Conservation (phyloP, 2,888 invertebrate species). For the Pristionchus exspectatus region DNA sequence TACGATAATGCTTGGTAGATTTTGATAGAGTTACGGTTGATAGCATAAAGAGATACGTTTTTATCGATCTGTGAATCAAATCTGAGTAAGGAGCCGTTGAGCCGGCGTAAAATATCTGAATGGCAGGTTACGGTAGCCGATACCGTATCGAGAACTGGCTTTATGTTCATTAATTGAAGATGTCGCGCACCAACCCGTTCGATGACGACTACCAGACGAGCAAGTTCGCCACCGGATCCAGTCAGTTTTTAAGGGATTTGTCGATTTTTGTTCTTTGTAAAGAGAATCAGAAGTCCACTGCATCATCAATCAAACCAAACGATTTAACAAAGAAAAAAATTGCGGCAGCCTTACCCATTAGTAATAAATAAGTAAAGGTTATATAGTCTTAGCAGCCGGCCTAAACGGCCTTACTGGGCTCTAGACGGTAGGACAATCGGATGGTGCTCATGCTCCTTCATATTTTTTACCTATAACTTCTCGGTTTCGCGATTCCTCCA, state of each 20-base stretch:
- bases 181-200: constrained; percentile 53
- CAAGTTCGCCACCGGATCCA: constrained; percentile 25
- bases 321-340: too few relatives aligned
- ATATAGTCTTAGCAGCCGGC: too few relatives aligned
- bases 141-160: neutral
- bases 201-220: constrained; percentile 50
- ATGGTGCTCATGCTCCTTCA: too few relatives aligned
- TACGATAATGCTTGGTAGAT: constrained; percentile 46
- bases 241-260: neutral
- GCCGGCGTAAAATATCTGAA: constrained; percentile 21
- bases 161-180: neutral
- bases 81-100: neutral
- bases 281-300: too few relatives aligned
- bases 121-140: neutral
- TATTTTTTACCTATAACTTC: too few relatives aligned
- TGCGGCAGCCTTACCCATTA: too few relatives aligned
- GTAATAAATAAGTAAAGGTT: too few relatives aligned
- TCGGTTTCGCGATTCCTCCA: too few relatives aligned
- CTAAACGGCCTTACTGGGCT: too few relatives aligned
- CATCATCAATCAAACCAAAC: too few relatives aligned
- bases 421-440: too few relatives aligned
- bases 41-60: constrained; percentile 15
- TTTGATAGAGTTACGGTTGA: constrained; percentile 23
- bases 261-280: too few relatives aligned
- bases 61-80: neutral